These are phyloP conservation scores for Clytia hemisphaerica DNA, from an alignment of 30 jellyfish, hydroid and myxozoan species.

Conservation along the genomic window DNA sequence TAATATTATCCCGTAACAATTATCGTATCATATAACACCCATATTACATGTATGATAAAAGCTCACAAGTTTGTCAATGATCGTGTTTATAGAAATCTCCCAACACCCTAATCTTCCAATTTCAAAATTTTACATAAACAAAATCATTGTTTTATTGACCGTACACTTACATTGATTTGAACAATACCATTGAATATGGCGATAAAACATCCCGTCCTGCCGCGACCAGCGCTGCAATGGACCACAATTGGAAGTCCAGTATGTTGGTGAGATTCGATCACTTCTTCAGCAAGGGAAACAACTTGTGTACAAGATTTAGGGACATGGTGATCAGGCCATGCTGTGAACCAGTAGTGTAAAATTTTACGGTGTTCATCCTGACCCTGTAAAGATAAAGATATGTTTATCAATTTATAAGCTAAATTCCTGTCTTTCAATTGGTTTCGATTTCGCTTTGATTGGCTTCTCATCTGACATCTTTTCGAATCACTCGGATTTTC, in stretches of 20 bases:
- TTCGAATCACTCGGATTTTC: no score
- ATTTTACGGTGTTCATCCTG: slow-evolving; percentile 76
- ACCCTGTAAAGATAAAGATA: slow-evolving; percentile 33
- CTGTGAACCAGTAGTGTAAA: slow-evolving; percentile 85
- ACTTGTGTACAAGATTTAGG: slow-evolving; percentile 67
- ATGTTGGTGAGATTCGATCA: slow-evolving; percentile 24
- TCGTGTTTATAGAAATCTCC: no score
- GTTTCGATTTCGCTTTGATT: not conserved
- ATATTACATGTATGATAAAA: no score
- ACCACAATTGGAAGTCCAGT: slow-evolving; percentile 72
- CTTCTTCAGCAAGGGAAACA: slow-evolving; percentile 61
- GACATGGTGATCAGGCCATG: slow-evolving; percentile 98
- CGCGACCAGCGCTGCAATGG: slow-evolving; percentile 99
- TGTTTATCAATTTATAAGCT: no score
- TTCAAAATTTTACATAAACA: not conserved
- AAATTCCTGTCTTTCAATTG: no score
- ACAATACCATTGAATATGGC: slow-evolving; percentile 84
- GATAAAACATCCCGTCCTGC: slow-evolving; percentile 96
- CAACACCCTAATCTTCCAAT: no score
- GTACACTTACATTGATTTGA: slow-evolving; percentile 65
- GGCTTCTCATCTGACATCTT: no score
- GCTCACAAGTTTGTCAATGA: no score
- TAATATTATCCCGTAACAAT: no score
- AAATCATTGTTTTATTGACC: not conserved
- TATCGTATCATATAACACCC: no score